Evolutionary conservation across 2,113 vertebrate species (phyloP).

Genomic region (Xiphophorus hellerii): DNA sequence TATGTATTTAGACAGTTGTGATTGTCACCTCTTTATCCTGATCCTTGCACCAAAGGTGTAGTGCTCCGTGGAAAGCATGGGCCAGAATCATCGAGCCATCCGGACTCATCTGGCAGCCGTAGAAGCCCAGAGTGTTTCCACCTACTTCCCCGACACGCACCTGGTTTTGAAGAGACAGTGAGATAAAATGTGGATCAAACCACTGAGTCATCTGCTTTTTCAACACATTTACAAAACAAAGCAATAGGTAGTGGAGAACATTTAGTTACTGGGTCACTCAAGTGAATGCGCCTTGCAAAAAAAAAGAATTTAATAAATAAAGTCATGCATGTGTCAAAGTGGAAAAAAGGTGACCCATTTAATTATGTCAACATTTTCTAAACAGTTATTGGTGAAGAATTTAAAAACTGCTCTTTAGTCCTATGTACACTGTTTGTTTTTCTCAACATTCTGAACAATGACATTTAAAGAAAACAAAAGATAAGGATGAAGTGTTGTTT

Average conservation of each 20-base stretch:
- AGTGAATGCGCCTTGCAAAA: not conserved
- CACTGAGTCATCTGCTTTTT: slow-evolving; percentile 8
- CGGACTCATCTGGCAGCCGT: slow-evolving; percentile 92
- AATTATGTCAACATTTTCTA: not conserved
- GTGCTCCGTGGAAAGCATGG: slow-evolving; percentile 93
- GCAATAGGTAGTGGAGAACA: slow-evolving; percentile 22
- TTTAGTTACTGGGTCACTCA: slow-evolving; percentile 26
- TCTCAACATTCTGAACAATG: slow-evolving; percentile 11
- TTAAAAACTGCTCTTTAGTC: slow-evolving; percentile 1
- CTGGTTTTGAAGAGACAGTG: slow-evolving; percentile 66
- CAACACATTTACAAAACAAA: not conserved
- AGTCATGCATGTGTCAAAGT: not conserved
- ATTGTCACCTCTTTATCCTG: slow-evolving; percentile 77
- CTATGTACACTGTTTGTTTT: slow-evolving; percentile 4
- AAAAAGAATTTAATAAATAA: not conserved
- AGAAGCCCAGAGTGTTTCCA: slow-evolving; percentile 96
- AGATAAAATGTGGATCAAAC: not conserved
- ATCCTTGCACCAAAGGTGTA: slow-evolving; percentile 92
- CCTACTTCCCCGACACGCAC: slow-evolving; percentile 97
- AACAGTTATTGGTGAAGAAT: too few species aligned
- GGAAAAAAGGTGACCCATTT: not conserved
- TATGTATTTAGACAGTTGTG: not conserved
- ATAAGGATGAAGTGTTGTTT: slow-evolving; percentile 10
- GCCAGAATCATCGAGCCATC: slow-evolving; percentile 91
- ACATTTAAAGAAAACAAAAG: slow-evolving; percentile 5